phyloP scores from a whole-genome alignment of 2,888 invertebrate genomes.

The Ophion costatus region DNA sequence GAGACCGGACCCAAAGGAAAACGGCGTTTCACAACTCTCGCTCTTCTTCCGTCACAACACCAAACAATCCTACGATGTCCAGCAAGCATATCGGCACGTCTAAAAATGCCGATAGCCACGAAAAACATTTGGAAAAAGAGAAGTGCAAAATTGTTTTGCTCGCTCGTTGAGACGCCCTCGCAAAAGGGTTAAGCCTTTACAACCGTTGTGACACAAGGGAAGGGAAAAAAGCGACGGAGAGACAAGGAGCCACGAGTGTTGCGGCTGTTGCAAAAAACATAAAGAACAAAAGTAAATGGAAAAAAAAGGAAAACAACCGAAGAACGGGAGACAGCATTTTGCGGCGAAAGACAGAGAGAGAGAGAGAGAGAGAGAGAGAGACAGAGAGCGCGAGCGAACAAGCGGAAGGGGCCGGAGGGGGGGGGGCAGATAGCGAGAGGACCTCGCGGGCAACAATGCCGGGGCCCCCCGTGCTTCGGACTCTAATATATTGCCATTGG shows the following conservation, averaged over 20 bases:
- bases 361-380: background rate
- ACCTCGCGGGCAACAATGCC: slow-evolving; percentile 77
- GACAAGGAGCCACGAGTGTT: slow-evolving; percentile 77
- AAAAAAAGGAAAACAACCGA: slow-evolving; percentile 73
- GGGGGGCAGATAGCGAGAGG: slow-evolving; percentile 51
- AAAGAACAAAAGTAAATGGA: slow-evolving; percentile 75
- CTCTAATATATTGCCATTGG: slow-evolving; percentile 82
- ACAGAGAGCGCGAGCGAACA: too few species aligned
- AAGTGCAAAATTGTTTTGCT: too few species aligned
- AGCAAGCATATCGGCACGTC: too few species aligned
- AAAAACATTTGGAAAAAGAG: too few species aligned
- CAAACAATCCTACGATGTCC: too few species aligned
- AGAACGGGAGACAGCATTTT: background rate
- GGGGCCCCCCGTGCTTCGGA: slow-evolving; percentile 81
- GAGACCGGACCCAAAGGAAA: too few species aligned
- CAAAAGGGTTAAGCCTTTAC: slow-evolving; percentile 5
- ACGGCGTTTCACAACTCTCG: too few species aligned
- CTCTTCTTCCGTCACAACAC: too few species aligned
- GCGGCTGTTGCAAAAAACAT: slow-evolving; percentile 24
- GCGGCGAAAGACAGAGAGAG: background rate
- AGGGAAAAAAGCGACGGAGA: slow-evolving; percentile 29
- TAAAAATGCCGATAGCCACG: too few species aligned
- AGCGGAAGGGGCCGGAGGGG: background rate
- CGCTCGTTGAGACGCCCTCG: background rate
- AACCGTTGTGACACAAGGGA: slow-evolving; percentile 2